Conservation (phyloP, 2,888 invertebrate species). For the Ophion obscuratus region DNA sequence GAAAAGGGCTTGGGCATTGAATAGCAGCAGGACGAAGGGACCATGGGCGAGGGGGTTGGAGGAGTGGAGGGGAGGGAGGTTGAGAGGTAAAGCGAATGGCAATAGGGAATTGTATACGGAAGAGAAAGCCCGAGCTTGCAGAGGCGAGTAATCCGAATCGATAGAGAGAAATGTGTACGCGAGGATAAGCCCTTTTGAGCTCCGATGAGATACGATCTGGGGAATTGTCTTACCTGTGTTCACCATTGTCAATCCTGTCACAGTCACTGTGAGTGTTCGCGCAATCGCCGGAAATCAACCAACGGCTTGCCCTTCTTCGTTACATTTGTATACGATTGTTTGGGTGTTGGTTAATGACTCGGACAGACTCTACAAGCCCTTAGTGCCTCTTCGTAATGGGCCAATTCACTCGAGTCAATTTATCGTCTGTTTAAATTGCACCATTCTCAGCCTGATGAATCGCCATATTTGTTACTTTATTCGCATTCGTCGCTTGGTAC, state of each 20-base stretch:
- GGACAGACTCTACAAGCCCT: too few relatives aligned
- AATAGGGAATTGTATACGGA: conserved; percentile 25
- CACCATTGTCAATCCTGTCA: conserved; percentile 10
- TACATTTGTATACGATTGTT: not conserved
- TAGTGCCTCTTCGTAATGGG: too few relatives aligned
- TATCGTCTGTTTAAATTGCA: too few relatives aligned
- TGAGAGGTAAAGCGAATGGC: not conserved
- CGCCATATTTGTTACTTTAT: too few relatives aligned
- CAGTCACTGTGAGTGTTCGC: conserved; percentile 10
- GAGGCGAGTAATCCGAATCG: conserved; percentile 57
- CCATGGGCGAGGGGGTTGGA: not conserved
- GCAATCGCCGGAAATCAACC: conserved; percentile 12
- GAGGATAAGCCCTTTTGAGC: conserved; percentile 38
- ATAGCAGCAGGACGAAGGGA: not conserved
- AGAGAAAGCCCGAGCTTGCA: conserved; percentile 34
- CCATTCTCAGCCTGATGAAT: too few relatives aligned
- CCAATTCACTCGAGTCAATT: too few relatives aligned
- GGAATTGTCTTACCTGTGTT: conserved; percentile 40
- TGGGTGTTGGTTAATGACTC: too few relatives aligned
- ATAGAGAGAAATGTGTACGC: conserved; percentile 32
- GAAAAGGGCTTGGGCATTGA: not conserved
- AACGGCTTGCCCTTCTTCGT: not conserved
- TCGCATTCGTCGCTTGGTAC: too few relatives aligned
- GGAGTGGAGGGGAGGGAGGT: not conserved
- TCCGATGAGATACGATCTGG: conserved; percentile 43